A percentile compares a stretch with the other conserved stretches of the same genome.
Conservation (phyloP, 2,888 invertebrate genomes). For the Trimorus sp. region DNA sequence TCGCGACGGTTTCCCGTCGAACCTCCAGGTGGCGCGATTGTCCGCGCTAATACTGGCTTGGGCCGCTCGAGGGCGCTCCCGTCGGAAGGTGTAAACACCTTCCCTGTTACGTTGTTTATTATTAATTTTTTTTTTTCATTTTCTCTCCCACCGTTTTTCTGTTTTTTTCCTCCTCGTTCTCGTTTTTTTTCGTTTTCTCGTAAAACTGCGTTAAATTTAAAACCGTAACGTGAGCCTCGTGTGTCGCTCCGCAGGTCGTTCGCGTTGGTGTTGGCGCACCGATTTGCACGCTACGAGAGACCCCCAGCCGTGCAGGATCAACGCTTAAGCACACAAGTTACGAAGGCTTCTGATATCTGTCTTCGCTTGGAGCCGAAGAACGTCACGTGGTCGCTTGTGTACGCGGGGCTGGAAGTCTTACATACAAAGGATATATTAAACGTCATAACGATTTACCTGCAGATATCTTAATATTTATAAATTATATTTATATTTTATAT, state of each 20-base stretch:
- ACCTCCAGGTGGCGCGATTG: too few relatives aligned
- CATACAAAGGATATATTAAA: constrained; percentile 76
- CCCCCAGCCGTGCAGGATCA: constrained; percentile 68
- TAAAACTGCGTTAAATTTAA: too few relatives aligned
- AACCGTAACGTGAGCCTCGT: too few relatives aligned
- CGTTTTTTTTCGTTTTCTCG: too few relatives aligned
- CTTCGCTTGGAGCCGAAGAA: constrained; percentile 38
- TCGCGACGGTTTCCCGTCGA: neutral
- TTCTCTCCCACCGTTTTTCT: too few relatives aligned
- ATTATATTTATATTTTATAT: constrained; percentile 45
- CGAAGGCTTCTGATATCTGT: constrained; percentile 55
- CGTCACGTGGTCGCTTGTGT: constrained; percentile 21
- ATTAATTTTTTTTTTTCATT: too few relatives aligned
- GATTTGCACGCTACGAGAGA: constrained; percentile 69
- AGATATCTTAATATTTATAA: constrained; percentile 71
- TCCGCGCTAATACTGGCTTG: too few relatives aligned
- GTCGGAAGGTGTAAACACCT: too few relatives aligned
- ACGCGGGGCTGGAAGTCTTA: constrained; percentile 62
- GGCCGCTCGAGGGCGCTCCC: too few relatives aligned
- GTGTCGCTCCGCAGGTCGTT: too few relatives aligned
- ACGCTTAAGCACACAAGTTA: constrained; percentile 55
- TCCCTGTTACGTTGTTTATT: too few relatives aligned
- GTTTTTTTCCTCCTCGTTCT: too few relatives aligned
- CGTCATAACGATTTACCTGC: constrained; percentile 76
- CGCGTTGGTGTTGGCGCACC: constrained; percentile 53